Evolutionary conservation across 2,888 invertebrate genomes (phyloP).

Genomic region (Epistrophella euchroma): DNA sequence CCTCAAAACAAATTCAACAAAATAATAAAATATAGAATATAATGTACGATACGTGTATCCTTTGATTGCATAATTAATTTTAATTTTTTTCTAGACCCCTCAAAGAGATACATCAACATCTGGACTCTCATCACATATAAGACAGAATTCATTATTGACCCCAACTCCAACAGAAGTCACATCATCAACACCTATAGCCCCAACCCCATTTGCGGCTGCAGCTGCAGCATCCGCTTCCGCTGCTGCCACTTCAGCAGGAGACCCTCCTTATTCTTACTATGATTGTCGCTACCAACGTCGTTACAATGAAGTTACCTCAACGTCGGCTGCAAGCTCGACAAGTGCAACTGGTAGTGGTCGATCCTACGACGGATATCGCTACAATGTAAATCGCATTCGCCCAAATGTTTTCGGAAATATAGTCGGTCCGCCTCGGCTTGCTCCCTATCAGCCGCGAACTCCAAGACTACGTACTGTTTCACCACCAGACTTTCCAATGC

Average conservation of each 20-base stretch:
- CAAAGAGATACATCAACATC: conserved; percentile 12
- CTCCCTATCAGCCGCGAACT: conserved; percentile 60
- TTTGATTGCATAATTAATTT: background rate
- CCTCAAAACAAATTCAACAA: background rate
- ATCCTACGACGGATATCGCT: conserved; percentile 54
- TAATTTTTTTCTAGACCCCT: background rate
- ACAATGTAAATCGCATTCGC: conserved; percentile 61
- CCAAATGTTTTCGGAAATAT: conserved; percentile 64
- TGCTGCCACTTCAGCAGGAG: conserved; percentile 78
- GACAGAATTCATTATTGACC: conserved; percentile 42
- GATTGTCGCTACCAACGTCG: conserved; percentile 50
- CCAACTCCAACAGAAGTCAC: conserved; percentile 55
- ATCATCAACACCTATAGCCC: conserved; percentile 38
- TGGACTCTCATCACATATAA: background rate
- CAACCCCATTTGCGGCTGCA: background rate
- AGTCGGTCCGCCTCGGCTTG: conserved; percentile 51
- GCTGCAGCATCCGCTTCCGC: conserved; percentile 74
- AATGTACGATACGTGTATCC: background rate
- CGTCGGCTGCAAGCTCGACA: conserved; percentile 27
- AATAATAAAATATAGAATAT: background rate
- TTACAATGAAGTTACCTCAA: conserved; percentile 55
- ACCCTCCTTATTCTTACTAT: conserved; percentile 75
- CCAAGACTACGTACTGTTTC: conserved; percentile 62
- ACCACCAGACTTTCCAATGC: conserved; percentile 67
- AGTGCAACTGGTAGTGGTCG: conserved; percentile 7